Percentiles rank a stretch among this genome's conserved stretches.
Conservation (phyloP, 1,140 invertebrate genomes). For the Nylanderia fulva region DNA sequence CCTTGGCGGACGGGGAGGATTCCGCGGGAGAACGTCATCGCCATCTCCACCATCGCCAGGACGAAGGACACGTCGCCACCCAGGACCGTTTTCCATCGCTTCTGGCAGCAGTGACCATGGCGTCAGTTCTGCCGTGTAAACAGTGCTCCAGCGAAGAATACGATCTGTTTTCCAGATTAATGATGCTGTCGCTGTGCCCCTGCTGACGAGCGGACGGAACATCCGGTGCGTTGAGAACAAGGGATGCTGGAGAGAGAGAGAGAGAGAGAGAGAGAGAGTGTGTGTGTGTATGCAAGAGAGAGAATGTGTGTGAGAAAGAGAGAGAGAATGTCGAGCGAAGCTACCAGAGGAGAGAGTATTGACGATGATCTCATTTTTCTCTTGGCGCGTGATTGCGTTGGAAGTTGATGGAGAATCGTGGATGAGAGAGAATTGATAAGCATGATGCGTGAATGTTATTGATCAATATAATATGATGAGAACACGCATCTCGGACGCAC, state of each 20-base stretch:
- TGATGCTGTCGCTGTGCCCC: not conserved
- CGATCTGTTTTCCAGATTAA: not conserved
- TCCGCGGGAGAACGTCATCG: conserved; percentile 2
- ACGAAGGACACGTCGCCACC: conserved; percentile 37
- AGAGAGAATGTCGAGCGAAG: not conserved
- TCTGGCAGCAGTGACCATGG: conserved; percentile 69
- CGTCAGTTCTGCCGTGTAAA: conserved; percentile 67
- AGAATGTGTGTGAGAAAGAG: not conserved
- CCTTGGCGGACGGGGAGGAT: not conserved
- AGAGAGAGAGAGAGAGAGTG: not conserved
- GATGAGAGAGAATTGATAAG: not conserved
- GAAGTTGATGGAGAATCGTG: not conserved
- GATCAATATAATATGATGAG: conserved; percentile 25
- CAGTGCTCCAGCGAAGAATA: conserved; percentile 59
- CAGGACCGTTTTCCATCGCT: conserved; percentile 15
- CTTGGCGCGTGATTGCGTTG: not conserved
- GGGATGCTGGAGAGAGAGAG: not conserved
- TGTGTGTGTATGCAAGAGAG: not conserved
- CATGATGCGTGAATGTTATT: conserved; percentile 36
- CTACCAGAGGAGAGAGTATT: not conserved
- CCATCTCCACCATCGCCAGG: conserved; percentile 22
- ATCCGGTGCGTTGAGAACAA: conserved; percentile 37
- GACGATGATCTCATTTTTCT: conserved; percentile 23
- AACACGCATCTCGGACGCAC: conserved; percentile 17
- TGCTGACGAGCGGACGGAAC: conserved; percentile 32